Percentiles rank a stretch among this genome's conserved stretches.
phyloP scores from a whole-genome alignment of 2,888 invertebrate genomes.

The Spicauda simplicius region DNA sequence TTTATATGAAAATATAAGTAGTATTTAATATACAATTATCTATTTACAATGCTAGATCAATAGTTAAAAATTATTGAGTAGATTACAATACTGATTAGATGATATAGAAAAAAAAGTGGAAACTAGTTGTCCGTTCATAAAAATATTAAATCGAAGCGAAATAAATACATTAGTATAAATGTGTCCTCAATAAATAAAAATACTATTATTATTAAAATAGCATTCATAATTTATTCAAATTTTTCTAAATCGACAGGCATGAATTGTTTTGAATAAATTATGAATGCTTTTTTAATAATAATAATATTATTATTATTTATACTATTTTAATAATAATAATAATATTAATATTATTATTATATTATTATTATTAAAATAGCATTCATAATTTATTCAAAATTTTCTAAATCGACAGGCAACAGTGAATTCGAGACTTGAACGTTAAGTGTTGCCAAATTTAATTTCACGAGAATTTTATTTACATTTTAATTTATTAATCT shows the following conservation, averaged over 20 bases:
- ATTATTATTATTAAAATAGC: neutral
- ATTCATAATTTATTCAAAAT: neutral
- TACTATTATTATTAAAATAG: neutral
- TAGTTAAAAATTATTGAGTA: constrained; percentile 51
- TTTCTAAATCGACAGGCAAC: neutral
- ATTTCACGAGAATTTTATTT: constrained; percentile 8
- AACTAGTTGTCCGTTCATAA: constrained; percentile 24
- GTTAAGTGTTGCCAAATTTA: neutral
- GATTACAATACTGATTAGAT: constrained; percentile 70
- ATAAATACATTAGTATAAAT: constrained; percentile 51
- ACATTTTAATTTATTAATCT: constrained; percentile 14
- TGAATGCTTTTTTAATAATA: too few relatives aligned
- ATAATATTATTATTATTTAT: too few relatives aligned
- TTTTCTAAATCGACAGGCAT: too few relatives aligned
- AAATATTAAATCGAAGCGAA: constrained; percentile 40
- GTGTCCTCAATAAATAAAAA: constrained; percentile 23
- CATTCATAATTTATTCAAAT: neutral
- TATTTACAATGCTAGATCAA: constrained; percentile 67
- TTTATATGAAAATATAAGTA: constrained; percentile 76
- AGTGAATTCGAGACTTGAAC: neutral
- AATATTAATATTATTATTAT: too few relatives aligned
- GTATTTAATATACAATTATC: constrained; percentile 57
- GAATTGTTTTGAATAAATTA: too few relatives aligned
- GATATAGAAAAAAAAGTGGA: constrained; percentile 43
- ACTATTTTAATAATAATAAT: too few relatives aligned